Evolutionary conservation across 2,888 invertebrate genomes (phyloP).

Genomic region (Bombylius major): DNA sequence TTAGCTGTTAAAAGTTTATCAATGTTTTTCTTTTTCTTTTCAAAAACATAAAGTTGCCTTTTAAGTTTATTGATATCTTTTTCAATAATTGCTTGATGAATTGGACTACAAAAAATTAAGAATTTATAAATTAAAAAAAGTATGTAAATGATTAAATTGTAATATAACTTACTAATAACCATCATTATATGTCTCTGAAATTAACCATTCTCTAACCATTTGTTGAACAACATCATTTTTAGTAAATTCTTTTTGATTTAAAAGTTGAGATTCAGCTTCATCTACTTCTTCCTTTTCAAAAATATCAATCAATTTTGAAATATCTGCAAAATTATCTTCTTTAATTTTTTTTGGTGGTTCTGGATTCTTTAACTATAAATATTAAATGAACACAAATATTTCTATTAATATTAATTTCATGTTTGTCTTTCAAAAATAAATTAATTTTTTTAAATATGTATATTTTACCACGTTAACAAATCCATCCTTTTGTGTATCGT

Average conservation of each 20-base stretch:
- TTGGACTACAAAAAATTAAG: slow-evolving; percentile 8
- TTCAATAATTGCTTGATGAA: slow-evolving; percentile 14
- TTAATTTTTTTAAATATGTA: too few species aligned
- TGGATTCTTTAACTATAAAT: too few species aligned
- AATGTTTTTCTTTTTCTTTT: slow-evolving; percentile 5
- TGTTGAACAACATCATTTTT: neutral
- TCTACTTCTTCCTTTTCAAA: neutral
- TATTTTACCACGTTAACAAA: neutral
- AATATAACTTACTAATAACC: neutral
- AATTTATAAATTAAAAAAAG: neutral
- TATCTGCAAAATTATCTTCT: neutral
- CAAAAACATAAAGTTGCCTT: slow-evolving; percentile 14
- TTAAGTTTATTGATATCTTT: slow-evolving; percentile 11
- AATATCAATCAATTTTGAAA: neutral
- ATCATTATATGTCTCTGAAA: neutral
- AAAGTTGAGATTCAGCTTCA: neutral
- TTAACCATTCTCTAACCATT: neutral
- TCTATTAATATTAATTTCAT: too few species aligned
- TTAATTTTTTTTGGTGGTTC: too few species aligned
- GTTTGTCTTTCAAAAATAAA: too few species aligned
- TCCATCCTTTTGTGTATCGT: neutral
- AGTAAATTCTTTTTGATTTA: neutral
- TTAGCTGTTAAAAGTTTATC: slow-evolving; percentile 6
- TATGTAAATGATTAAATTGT: neutral
- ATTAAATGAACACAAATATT: too few species aligned